A percentile compares a stretch with the other conserved stretches of the same genome.
Evolutionary conservation across 1,140 invertebrate species (phyloP).

Genomic region (Ceratina calcarata): DNA sequence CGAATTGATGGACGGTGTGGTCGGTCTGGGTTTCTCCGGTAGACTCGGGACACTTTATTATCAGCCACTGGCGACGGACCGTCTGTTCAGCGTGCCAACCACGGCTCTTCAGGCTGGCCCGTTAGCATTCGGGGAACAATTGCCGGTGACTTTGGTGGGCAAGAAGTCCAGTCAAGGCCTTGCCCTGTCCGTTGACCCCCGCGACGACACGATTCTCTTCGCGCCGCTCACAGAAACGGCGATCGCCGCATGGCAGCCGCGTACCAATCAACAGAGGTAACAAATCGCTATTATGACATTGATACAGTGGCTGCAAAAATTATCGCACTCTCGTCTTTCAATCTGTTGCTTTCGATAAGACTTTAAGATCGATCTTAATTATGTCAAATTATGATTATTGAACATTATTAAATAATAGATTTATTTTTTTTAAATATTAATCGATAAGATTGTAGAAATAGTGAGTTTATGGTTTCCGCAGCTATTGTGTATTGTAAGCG

Average conservation of each 20-base stretch:
- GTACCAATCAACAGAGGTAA: conserved; percentile 84
- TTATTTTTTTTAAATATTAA: too few relatives aligned
- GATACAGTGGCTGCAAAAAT: neutral
- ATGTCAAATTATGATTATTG: too few relatives aligned
- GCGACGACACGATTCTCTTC: conserved; percentile 86
- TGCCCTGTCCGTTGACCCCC: conserved; percentile 85
- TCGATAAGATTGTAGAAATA: too few relatives aligned
- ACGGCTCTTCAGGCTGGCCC: conserved; percentile 86
- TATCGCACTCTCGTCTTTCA: too few relatives aligned
- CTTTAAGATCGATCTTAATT: too few relatives aligned
- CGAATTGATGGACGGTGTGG: conserved; percentile 89
- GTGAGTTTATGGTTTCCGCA: too few relatives aligned
- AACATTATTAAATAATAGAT: too few relatives aligned
- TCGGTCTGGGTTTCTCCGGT: conserved; percentile 88
- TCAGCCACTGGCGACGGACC: conserved; percentile 90
- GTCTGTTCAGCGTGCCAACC: conserved; percentile 88
- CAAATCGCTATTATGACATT: neutral
- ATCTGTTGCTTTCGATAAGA: too few relatives aligned
- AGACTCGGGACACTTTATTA: conserved; percentile 86
- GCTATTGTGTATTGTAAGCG: too few relatives aligned
- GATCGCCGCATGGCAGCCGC: conserved; percentile 88
- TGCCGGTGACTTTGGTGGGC: conserved; percentile 88
- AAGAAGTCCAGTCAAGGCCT: conserved; percentile 91
- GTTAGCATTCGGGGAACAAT: conserved; percentile 83
- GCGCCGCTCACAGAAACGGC: conserved; percentile 89